phyloP scores from a whole-genome alignment of 1,140 invertebrate genomes.

The Euglossa dilemma region DNA sequence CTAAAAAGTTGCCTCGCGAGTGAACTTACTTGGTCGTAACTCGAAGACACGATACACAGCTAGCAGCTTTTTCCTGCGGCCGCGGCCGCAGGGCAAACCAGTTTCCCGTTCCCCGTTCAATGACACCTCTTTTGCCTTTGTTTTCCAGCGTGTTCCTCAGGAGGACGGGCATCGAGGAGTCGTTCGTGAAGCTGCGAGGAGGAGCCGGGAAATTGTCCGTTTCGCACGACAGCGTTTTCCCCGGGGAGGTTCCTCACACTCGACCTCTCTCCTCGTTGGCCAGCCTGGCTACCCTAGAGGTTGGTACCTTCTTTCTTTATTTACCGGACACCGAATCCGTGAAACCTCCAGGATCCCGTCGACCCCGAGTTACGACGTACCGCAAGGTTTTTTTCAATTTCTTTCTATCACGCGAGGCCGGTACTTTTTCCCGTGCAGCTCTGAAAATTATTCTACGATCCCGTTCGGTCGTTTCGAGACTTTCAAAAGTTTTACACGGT shows the following conservation, averaged over 20 bases:
- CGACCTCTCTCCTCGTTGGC: slow-evolving; percentile 79
- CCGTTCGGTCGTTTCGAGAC: no score
- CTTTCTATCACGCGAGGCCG: no score
- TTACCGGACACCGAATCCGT: background rate
- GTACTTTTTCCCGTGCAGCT: no score
- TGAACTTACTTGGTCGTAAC: background rate
- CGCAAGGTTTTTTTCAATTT: no score
- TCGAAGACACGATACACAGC: background rate
- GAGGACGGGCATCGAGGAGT: slow-evolving; percentile 72
- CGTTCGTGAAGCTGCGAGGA: slow-evolving; percentile 75
- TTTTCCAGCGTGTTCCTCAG: slow-evolving; percentile 73
- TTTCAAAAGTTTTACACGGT: no score
- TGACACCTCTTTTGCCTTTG: background rate
- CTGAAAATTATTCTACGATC: no score
- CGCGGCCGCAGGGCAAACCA: background rate
- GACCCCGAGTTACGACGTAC: background rate
- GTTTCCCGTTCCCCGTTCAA: background rate
- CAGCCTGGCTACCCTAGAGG: slow-evolving; percentile 77
- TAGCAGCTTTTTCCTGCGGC: background rate
- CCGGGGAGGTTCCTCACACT: slow-evolving; percentile 82
- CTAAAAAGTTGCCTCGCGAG: background rate
- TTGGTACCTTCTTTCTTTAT: slow-evolving; percentile 63
- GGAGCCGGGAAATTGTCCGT: slow-evolving; percentile 84
- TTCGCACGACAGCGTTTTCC: slow-evolving; percentile 91
- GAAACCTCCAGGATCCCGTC: background rate